A percentile compares a stretch with the other conserved stretches of the same genome.
Evolutionary conservation across 2,797 vertebrate species (phyloP).

Genomic region (Poeciliopsis gracilis): DNA sequence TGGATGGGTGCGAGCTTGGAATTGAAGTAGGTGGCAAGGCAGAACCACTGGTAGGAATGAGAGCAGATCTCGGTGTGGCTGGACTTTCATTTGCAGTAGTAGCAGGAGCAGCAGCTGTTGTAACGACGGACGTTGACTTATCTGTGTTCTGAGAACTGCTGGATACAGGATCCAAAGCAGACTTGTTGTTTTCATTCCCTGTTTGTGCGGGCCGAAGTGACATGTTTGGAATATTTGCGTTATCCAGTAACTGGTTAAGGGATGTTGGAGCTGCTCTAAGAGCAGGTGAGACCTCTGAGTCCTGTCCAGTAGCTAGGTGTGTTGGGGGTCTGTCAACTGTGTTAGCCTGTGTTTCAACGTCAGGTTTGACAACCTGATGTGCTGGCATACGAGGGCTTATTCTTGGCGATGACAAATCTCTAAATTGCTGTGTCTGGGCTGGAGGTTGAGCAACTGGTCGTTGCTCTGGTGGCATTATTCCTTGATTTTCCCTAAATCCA

Average conservation of each 20-base stretch:
- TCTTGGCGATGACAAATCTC: conserved; percentile 82
- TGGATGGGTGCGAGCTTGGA: conserved; percentile 47
- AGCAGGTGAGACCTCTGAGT: conserved; percentile 82
- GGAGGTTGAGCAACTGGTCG: conserved; percentile 76
- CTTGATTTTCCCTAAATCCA: conserved; percentile 81
- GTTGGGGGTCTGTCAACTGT: conserved; percentile 71
- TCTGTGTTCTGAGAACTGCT: conserved; percentile 67
- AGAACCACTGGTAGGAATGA: conserved; percentile 60
- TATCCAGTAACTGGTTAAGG: conserved; percentile 95
- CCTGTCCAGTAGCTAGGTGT: conserved; percentile 74
- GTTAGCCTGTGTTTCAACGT: conserved; percentile 79
- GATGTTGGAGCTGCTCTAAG: conserved; percentile 91
- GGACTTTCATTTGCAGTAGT: conserved; percentile 77
- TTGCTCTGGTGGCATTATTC: conserved; percentile 79
- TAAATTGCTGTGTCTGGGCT: conserved; percentile 73
- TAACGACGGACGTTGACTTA: conserved; percentile 53
- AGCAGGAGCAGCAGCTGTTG: conserved; percentile 41
- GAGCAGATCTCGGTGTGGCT: conserved; percentile 65
- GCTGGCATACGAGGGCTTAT: conserved; percentile 79
- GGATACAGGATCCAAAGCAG: conserved; percentile 55
- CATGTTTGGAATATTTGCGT: conserved; percentile 82
- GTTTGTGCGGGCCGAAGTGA: conserved; percentile 80
- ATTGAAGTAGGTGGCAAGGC: conserved; percentile 55
- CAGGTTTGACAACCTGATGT: conserved; percentile 83
- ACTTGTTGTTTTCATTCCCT: conserved; percentile 69